A percentile compares a stretch with the other conserved stretches of the same genome.
Evolutionary conservation across 2,888 invertebrate species (phyloP).

Genomic region (Callimorpha dominula): DNA sequence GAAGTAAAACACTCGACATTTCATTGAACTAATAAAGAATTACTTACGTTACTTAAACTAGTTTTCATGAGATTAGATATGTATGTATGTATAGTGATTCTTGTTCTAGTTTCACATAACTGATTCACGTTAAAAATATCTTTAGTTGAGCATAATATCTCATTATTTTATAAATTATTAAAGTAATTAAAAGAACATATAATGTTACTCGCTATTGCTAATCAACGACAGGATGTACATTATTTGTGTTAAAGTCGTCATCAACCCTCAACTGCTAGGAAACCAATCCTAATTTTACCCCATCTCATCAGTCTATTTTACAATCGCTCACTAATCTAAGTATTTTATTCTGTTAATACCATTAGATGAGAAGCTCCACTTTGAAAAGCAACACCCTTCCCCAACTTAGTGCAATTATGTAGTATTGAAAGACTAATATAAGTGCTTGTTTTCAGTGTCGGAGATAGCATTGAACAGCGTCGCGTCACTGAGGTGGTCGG

Average conservation of each 20-base stretch:
- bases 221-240: neutral
- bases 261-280: neutral
- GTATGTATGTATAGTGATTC: neutral
- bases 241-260: neutral
- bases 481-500: constrained; percentile 63
- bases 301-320: too few species aligned
- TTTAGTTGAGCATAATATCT: neutral
- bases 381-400: too few species aligned
- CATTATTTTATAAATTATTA: neutral
- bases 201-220: neutral
- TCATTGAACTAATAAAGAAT: neutral
- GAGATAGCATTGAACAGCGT: constrained; percentile 80
- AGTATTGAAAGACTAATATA: neutral
- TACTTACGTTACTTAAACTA: neutral
- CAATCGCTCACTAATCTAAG: too few species aligned
- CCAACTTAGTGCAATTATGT: too few species aligned
- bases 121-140: too few species aligned
- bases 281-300: neutral
- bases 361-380: too few species aligned
- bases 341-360: too few species aligned
- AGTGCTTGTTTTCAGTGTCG: constrained; percentile 69
- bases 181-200: neutral
- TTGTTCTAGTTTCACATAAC: too few species aligned
- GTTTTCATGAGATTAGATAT: neutral
- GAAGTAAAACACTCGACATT: neutral